Percentiles rank a stretch among this genome's conserved stretches.
These are phyloP conservation scores for Geopemphigus sp. DNA, from an alignment of 1,140 invertebrate species.

Conservation along the genomic window DNA sequence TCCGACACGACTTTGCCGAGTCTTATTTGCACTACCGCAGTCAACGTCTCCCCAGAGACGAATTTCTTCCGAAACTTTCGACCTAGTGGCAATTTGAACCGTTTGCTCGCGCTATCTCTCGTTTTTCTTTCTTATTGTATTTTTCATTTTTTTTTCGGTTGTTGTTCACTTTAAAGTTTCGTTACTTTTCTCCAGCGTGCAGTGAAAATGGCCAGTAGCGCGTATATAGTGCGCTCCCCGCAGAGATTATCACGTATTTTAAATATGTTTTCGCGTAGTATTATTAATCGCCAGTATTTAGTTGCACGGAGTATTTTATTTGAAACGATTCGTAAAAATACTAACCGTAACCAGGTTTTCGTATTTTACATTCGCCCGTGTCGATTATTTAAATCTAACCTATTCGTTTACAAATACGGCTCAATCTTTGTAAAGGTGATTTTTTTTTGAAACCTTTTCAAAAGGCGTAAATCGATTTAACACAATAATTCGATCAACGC, in stretches of 20 bases:
- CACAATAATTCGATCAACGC: too few relatives aligned
- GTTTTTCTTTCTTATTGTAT: too few relatives aligned
- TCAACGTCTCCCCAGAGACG: slow-evolving; percentile 1
- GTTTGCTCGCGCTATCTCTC: not conserved
- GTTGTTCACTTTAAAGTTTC: not conserved
- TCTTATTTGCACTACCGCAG: not conserved
- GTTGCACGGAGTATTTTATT: not conserved
- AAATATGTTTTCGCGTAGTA: not conserved
- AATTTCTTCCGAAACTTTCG: slow-evolving; percentile 25
- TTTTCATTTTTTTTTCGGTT: too few relatives aligned
- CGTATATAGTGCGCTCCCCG: not conserved
- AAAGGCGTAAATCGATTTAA: too few relatives aligned
- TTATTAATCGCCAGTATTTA: not conserved
- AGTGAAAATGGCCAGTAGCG: slow-evolving; percentile 12
- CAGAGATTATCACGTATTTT: not conserved
- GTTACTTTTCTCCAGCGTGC: slow-evolving; percentile 17
- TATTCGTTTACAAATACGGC: too few relatives aligned
- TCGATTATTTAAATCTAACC: too few relatives aligned
- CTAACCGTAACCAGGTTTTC: too few relatives aligned
- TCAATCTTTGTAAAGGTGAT: too few relatives aligned
- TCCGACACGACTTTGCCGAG: slow-evolving; percentile 8
- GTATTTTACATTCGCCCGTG: too few relatives aligned
- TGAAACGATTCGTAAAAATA: too few relatives aligned
- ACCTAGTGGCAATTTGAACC: not conserved
- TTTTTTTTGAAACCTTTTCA: too few relatives aligned